Conservation (phyloP, 2,113 vertebrate species). For the Phyllostomus discolor region DNA sequence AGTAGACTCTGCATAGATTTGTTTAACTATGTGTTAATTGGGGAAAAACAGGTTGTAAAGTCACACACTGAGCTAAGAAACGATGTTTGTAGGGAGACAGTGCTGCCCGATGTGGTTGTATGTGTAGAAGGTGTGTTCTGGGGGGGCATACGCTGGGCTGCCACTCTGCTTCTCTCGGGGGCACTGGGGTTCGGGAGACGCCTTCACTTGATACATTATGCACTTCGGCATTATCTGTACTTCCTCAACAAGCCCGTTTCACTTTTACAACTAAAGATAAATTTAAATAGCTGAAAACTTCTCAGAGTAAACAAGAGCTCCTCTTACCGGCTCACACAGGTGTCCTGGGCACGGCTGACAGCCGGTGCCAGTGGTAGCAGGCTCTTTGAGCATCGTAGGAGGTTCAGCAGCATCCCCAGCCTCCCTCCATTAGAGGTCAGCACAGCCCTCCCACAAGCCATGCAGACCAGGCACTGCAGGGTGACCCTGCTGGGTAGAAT, state of each 20-base stretch:
- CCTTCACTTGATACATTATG: not conserved
- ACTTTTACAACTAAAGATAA: not conserved
- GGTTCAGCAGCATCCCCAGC: accelerated
- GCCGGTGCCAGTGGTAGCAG: accelerated
- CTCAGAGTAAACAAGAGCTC: not conserved
- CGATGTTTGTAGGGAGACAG: not conserved
- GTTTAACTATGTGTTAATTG: not conserved
- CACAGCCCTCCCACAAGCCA: not conserved
- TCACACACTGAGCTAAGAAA: accelerated
- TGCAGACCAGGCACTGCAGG: too few species aligned
- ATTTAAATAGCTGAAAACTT: not conserved
- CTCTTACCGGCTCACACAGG: not conserved
- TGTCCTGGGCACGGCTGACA: accelerated
- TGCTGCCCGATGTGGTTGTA: not conserved
- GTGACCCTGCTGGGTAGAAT: accelerated
- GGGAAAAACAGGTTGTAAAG: not conserved
- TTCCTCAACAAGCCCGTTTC: not conserved
- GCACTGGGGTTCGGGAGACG: not conserved
- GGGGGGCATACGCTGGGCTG: not conserved
- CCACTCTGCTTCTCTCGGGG: not conserved
- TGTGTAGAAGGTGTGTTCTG: not conserved
- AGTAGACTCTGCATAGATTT: not conserved
- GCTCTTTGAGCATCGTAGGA: accelerated
- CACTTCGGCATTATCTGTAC: not conserved
- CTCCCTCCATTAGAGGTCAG: accelerated